Evolutionary conservation across 1,140 invertebrate species (phyloP), one percentile per base, ranked within the genome.

Genomic region (Sarcophaga bullata): DNA sequence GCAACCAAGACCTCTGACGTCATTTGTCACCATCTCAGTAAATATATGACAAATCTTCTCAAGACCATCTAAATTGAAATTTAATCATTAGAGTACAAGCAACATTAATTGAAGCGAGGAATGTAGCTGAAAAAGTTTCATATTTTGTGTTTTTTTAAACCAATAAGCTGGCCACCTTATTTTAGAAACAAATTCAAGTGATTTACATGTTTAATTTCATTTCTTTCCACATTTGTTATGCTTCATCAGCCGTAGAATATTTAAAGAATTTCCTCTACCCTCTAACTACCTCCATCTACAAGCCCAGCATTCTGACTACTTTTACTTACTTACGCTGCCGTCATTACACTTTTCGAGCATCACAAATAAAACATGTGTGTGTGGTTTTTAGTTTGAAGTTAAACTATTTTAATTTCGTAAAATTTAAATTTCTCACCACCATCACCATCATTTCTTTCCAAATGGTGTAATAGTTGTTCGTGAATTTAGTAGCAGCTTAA

Each of bases 331-430:
- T 58, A 0, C n/a, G 10, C 52, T 13, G n/a, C 52, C 52, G n/a
- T 6, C 52, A 58, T 15, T 58, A 15, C 52, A 58, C n/a, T 58
- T 58, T 68, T 68, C 8, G 62, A 68, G 19, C 4, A 17, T 19
- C 2, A 17, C 62, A 68, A 68, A 68, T 17, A 50, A 6, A 8
- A 50, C 49, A 50, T 19, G 19, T 19, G 62, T 17, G 19, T 68
- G 62, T 68, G 62, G 62, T 68, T 68, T 68, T 68, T 68, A 17
- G 15, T 17, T n/a, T 8, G n/a, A 68, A 68, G 11, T 68, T 3
- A 68, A 68, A 68, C 62, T 68, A 68, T 68, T 68, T 68, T 68
- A 68, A 68, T 68, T 68, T 68, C 62, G 17, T 6, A 68, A 68
- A 68, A 15, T 19, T 68, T 68, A 68, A 68, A 68, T 68, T 68